Conservation (phyloP, 2,113 vertebrate genomes). For the Eretmochelys imbricata region DNA sequence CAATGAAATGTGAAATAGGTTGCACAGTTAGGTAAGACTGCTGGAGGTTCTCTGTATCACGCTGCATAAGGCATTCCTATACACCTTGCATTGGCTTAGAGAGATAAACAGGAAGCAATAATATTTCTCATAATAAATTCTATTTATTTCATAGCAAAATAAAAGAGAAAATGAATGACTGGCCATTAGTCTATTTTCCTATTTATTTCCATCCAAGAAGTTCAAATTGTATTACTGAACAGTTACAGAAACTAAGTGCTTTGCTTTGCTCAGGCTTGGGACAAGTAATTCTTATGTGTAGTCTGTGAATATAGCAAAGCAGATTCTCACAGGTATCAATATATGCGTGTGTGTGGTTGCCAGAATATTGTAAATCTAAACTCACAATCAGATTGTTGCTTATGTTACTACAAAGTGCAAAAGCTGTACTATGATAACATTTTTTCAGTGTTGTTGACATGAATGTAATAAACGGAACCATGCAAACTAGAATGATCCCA, state of each 20-base stretch:
- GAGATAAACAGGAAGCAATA: conserved; percentile 26
- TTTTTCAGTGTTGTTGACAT: conserved; percentile 48
- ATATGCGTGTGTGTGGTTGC: background rate
- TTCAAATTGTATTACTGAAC: background rate
- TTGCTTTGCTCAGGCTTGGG: background rate
- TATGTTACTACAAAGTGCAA: background rate
- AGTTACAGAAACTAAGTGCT: background rate
- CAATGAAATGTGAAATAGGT: conserved; percentile 73
- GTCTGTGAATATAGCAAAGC: background rate
- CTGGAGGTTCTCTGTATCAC: conserved; percentile 28
- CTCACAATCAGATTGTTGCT: background rate
- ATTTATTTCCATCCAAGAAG: conserved; percentile 3
- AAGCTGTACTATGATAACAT: conserved; percentile 8
- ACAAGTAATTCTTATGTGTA: background rate
- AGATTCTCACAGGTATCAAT: conserved; percentile 31
- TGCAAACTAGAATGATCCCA: conserved; percentile 50
- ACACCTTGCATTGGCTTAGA: background rate
- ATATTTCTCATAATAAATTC: background rate
- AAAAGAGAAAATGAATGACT: conserved; percentile 18
- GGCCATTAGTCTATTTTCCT: background rate
- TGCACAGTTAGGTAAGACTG: conserved; percentile 52
- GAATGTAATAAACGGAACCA: conserved; percentile 66
- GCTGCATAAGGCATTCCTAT: conserved; percentile 3
- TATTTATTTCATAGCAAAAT: background rate
- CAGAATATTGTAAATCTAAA: conserved; percentile 37